A percentile compares a stretch with the other conserved stretches of the same genome.
phyloP scores from a whole-genome alignment of 2,797 vertebrate genomes.

The Dromococcyx pavoninus region DNA sequence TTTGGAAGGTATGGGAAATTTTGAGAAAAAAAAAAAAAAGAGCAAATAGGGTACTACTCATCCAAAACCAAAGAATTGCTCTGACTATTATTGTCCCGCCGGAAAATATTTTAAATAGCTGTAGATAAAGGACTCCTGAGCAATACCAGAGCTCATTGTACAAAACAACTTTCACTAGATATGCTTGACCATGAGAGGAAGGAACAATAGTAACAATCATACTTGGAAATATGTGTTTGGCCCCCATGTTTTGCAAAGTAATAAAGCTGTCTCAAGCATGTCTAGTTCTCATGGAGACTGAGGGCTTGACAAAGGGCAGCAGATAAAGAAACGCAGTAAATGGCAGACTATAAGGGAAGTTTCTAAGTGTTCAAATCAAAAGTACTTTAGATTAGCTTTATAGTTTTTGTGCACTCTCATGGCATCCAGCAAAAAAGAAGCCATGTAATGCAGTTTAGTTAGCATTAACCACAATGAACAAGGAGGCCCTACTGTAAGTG shows the following conservation, averaged over 20 bases:
- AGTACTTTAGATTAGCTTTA: background rate
- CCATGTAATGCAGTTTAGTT: background rate
- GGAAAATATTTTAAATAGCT: background rate
- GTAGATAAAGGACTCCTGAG: conserved; percentile 31
- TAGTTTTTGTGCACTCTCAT: background rate
- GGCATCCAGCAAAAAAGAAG: background rate
- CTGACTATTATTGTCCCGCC: background rate
- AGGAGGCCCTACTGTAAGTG: background rate
- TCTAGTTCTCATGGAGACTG: conserved; percentile 12
- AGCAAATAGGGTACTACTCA: background rate
- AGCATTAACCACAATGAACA: background rate
- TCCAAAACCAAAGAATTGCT: conserved; percentile 24
- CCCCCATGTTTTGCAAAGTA: background rate
- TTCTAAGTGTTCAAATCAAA: background rate
- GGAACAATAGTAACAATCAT: conserved; percentile 6
- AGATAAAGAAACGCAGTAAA: background rate
- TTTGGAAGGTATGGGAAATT: background rate
- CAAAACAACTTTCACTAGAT: background rate
- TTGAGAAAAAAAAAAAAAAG: background rate
- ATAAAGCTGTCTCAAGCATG: background rate
- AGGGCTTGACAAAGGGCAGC: conserved; percentile 1
- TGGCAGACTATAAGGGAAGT: background rate
- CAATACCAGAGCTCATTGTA: background rate
- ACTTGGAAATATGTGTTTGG: conserved; percentile 16
- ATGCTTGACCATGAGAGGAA: background rate